A percentile compares a stretch with the other conserved stretches of the same genome.
phyloP scores from a whole-genome alignment of 2,888 invertebrate genomes.

The Eledona agricola region DNA sequence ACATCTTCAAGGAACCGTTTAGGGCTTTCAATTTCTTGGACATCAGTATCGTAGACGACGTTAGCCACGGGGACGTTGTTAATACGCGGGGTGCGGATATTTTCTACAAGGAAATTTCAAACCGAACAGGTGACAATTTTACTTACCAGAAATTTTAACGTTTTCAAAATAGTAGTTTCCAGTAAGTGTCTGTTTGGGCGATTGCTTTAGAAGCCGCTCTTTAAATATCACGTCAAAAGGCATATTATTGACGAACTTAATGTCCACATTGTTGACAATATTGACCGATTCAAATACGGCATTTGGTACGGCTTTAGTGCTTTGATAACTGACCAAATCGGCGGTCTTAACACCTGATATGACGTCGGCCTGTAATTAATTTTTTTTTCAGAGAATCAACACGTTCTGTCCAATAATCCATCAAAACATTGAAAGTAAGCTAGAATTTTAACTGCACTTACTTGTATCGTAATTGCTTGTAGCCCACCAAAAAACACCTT shows the following conservation, averaged over 20 bases:
- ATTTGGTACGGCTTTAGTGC: conserved; percentile 45
- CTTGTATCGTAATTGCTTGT: conserved; percentile 49
- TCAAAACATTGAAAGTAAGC: background rate
- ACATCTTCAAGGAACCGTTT: conserved; percentile 53
- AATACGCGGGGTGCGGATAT: conserved; percentile 48
- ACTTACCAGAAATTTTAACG: conserved; percentile 7
- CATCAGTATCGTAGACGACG: conserved; percentile 53
- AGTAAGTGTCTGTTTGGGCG: conserved; percentile 7
- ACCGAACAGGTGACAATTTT: conserved; percentile 1
- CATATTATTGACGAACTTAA: conserved; percentile 50
- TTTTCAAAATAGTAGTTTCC: conserved; percentile 16
- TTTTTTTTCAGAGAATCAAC: no score
- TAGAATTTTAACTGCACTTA: conserved; percentile 36
- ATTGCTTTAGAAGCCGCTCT: conserved; percentile 45
- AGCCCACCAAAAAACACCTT: conserved; percentile 56
- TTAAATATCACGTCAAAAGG: conserved; percentile 50
- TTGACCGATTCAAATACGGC: conserved; percentile 52
- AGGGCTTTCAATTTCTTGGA: conserved; percentile 49
- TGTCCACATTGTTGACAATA: conserved; percentile 49
- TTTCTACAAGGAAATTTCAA: conserved; percentile 44
- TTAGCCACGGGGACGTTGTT: conserved; percentile 53
- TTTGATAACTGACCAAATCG: conserved; percentile 51
- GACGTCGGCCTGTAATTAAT: conserved; percentile 37
- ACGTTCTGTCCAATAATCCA: no score
- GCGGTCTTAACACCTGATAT: conserved; percentile 50